Base-by-base conservation (phyloP, 2,113 vertebrate genomes). In the Dinomys branickii region DNA sequence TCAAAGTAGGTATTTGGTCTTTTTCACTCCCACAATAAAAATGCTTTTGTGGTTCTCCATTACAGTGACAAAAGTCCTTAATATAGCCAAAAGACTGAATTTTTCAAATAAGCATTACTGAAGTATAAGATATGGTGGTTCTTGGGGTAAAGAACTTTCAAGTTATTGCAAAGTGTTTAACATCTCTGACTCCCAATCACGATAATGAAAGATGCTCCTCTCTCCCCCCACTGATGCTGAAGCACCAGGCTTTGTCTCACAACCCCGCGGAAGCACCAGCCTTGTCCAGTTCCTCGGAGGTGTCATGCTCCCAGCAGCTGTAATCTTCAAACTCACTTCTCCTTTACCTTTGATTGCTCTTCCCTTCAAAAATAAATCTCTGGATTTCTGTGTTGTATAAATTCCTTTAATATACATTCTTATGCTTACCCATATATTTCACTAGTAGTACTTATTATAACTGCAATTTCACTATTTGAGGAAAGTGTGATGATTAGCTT, bases 161-260 rank as follows among this genome's bases (percentile, higher is more conserved):
- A 26, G 1, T 19, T 67, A 22, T 87, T 58, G 8, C 82, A 59
- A 88, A 78, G 19, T n/a, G 44, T 33, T 87, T 88, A 9, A 26
- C 7, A 47, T 33, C 63, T 65, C 38, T 1, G 7, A 2, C 28
- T 2, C 6, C 5, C 33, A n/a, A 1, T 56, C n/a, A 13, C 24
- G 9, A 28, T 35, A 35, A 38, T 38, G 1, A 61, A 88, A 82
- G 35, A 38, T 28, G 22, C 0, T 9, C 30, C 81, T 3, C 26
- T 38, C 5, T 9, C 9, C 19, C 12, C 8, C 5, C 11, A 14
- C 1, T 75, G 63, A 65, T 10, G 17, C 50, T 47, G 33, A 78
- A 67, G 41, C 38, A 47, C 1, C 35, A 86, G 7, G 16, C 19
- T 41, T 89, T 71, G 47, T 80, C 17, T 67, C n/a, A 8, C 44